Conservation (phyloP, 2,797 vertebrate genomes). For the Novumbra hubbsi region DNA sequence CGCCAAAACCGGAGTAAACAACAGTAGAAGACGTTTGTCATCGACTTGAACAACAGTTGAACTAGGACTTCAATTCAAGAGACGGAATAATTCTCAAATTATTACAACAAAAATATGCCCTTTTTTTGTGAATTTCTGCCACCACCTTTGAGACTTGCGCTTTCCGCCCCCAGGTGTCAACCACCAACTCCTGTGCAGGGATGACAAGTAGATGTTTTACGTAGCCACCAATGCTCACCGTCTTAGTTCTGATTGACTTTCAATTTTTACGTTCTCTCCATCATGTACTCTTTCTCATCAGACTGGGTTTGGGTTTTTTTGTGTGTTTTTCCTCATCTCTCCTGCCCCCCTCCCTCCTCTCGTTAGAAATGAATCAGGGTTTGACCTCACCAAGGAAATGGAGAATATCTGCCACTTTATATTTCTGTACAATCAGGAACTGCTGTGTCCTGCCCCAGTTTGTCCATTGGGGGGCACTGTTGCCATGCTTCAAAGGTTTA, state of each 20-base stretch:
- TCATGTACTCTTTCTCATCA: conserved; percentile 65
- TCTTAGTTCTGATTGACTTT: conserved; percentile 26
- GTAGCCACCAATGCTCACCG: conserved; percentile 61
- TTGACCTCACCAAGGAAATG: conserved; percentile 67
- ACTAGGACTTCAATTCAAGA: conserved; percentile 80
- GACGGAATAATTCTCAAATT: conserved; percentile 74
- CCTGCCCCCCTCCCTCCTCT: conserved; percentile 67
- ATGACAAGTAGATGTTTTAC: conserved; percentile 81
- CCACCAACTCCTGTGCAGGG: conserved; percentile 81
- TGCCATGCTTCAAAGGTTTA: conserved; percentile 71
- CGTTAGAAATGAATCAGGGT: conserved; percentile 74
- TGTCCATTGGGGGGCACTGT: conserved; percentile 71
- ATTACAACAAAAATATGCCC: conserved; percentile 55
- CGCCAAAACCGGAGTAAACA: conserved; percentile 93
- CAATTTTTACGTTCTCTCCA: conserved; percentile 45
- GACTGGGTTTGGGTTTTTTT: conserved; percentile 67
- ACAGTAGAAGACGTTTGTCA: conserved; percentile 77
- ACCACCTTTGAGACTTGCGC: conserved; percentile 78
- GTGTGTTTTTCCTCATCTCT: conserved; percentile 32
- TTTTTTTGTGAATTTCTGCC: conserved; percentile 77
- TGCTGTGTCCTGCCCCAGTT: conserved; percentile 66
- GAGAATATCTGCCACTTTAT: conserved; percentile 72
- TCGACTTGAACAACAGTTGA: conserved; percentile 79
- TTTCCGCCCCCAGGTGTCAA: conserved; percentile 75
- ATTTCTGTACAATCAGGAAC: conserved; percentile 75